Conservation (phyloP, 2,797 vertebrate species). For the Thaleichthys pacificus region DNA sequence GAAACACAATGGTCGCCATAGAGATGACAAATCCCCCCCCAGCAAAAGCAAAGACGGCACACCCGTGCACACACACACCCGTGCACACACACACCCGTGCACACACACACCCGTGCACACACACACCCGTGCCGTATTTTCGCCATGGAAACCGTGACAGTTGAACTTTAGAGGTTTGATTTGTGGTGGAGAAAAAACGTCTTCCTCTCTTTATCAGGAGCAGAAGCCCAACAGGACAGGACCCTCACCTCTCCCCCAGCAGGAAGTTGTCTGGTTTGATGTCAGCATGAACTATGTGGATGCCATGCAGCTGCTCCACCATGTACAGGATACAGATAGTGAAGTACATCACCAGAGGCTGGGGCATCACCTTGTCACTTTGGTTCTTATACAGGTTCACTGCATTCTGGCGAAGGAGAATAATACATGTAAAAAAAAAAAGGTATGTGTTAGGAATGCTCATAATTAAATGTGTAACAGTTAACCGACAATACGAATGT, state of each 20-base stretch:
- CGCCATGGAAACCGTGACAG: too few relatives aligned
- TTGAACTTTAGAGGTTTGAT: neutral
- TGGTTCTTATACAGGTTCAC: constrained; percentile 86
- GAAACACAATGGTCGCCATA: neutral
- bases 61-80: too few relatives aligned
- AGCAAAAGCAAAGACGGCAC: too few relatives aligned
- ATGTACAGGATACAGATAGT: constrained; percentile 85
- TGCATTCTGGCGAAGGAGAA: constrained; percentile 73
- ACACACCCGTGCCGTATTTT: too few relatives aligned
- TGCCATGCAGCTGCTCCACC: constrained; percentile 84
- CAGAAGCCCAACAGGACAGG: neutral
- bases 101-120: too few relatives aligned
- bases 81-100: too few relatives aligned
- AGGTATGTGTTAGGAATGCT: too few relatives aligned
- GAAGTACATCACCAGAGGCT: constrained; percentile 86
- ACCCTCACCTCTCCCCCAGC: constrained; percentile 80
- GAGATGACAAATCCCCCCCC: too few relatives aligned
- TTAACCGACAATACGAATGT: too few relatives aligned
- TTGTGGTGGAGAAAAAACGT: neutral
- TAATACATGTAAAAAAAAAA: neutral
- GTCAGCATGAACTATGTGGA: constrained; percentile 87
- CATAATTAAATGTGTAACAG: too few relatives aligned
- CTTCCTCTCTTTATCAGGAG: neutral
- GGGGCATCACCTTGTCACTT: constrained; percentile 86
- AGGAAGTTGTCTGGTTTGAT: constrained; percentile 97